These are phyloP conservation scores for Microcebus griseorufus DNA, from an alignment of 2,113 vertebrate genomes.

Conservation along the genomic window DNA sequence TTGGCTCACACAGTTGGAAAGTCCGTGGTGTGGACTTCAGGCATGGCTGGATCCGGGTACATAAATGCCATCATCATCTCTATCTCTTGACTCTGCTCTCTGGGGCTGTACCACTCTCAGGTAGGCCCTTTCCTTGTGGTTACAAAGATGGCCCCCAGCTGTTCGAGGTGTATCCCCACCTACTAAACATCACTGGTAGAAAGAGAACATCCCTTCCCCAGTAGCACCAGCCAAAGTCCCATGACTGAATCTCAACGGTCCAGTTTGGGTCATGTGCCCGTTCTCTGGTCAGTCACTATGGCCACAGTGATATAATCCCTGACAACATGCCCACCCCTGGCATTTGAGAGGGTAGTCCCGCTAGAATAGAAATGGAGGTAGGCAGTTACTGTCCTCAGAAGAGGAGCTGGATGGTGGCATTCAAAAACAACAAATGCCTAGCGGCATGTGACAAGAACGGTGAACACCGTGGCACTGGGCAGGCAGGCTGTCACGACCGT, in stretches of 20 bases:
- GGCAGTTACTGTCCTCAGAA: background rate
- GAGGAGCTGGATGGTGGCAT: background rate
- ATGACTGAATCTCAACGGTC: background rate
- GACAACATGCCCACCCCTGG: background rate
- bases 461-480: rapidly evolving
- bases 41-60: background rate
- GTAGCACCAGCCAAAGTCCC: background rate
- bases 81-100: background rate
- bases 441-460: rapidly evolving
- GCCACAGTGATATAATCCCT: background rate
- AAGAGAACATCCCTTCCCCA: background rate
- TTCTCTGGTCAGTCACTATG: background rate
- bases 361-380: background rate
- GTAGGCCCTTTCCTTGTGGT: background rate
- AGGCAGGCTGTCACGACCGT: background rate
- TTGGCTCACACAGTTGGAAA: background rate
- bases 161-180: background rate
- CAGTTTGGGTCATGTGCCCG: background rate
- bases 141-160: background rate
- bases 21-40: background rate
- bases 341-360: background rate
- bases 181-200: background rate
- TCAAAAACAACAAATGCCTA: background rate
- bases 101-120: background rate
- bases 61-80: background rate